Percentiles rank a stretch among this genome's conserved stretches.
phyloP scores from a whole-genome alignment of 1,140 invertebrate genomes.

The Lamellibrachia luymesi region DNA sequence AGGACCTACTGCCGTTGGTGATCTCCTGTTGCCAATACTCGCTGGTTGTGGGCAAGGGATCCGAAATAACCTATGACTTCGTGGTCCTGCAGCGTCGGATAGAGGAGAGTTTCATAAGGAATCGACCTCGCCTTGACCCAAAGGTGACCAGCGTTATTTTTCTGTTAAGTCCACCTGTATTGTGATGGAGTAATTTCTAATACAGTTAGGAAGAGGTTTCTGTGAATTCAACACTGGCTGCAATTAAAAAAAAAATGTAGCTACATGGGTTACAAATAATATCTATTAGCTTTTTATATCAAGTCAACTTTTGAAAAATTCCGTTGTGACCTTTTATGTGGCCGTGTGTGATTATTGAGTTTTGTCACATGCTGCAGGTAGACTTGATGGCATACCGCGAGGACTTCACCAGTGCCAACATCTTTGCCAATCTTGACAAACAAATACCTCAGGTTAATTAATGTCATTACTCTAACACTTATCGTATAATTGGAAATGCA shows the following conservation, averaged over 20 bases:
- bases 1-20: conserved; percentile 42
- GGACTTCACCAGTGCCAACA: conserved; percentile 37
- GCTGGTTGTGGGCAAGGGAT: conserved; percentile 36
- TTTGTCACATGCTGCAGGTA: conserved; percentile 29
- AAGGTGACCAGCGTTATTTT: neutral
- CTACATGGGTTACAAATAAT: too few relatives aligned
- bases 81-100: conserved; percentile 35
- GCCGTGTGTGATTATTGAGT: neutral
- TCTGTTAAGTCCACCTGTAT: neutral
- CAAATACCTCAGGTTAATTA: conserved; percentile 41
- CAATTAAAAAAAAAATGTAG: too few relatives aligned
- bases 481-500: neutral
- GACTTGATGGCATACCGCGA: conserved; percentile 38
- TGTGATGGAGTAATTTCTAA: neutral
- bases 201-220: neutral
- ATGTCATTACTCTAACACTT: neutral
- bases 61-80: conserved; percentile 39
- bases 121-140: conserved; percentile 31
- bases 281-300: too few relatives aligned
- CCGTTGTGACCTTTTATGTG: neutral
- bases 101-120: conserved; percentile 32
- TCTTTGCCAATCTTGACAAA: conserved; percentile 35
- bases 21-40: conserved; percentile 44
- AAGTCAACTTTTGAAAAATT: too few relatives aligned
- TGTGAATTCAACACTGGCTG: too few relatives aligned